Base-by-base conservation (phyloP, 53 echinoderm and acorn worm species). In the Hippasteria phrygiana region DNA sequence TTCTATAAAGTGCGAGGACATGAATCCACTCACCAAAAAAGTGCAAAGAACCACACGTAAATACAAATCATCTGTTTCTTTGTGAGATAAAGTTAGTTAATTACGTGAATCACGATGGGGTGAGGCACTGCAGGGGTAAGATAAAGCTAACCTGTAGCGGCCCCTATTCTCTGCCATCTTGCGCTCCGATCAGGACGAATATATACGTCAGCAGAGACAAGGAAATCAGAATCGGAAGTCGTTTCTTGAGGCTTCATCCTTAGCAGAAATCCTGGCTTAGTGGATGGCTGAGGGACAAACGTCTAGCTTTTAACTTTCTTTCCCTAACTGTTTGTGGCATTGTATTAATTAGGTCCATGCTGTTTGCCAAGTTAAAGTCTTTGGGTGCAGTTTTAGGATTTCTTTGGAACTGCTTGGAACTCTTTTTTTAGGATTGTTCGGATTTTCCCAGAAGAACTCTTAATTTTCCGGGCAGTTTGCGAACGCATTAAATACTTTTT, bases 31-130 rank as follows among this genome's bases (percentile, higher is more conserved):
- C 50, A 50, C 32, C 20, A 4, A 59, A 55, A 55, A 78, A 78
- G 78, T 78, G 37, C 59, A 78, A 39, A 38, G 78, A 59, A 78
- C 59, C 37, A 18, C 20, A 55, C n/a, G n/a, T n/a, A 50, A 76
- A 76, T 24, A 59, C 16, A 76, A 16, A 78, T 9, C 77, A 78
- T 78, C 55, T 59, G 78, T 78, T 39, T 78, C 39, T 34, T 17
- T 55, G 16, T 56, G 78, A 26, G 22, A 37, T 59, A 24, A 77
- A 50, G 47, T 78, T 39, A 34, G 22, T 78, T 78, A 56, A 37
- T 37, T 37, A n/a, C 24, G 13, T 22, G 78, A 38, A 78, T 78
- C 73, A 72, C 73, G 5, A 12, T 20, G 5, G 73, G 2, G 16
- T 43, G 43, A 41, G 32, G 67, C 33, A 66, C 67, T 66, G 67